Evolutionary conservation across 2,888 invertebrate species (phyloP).

Genomic region (Troides helena): DNA sequence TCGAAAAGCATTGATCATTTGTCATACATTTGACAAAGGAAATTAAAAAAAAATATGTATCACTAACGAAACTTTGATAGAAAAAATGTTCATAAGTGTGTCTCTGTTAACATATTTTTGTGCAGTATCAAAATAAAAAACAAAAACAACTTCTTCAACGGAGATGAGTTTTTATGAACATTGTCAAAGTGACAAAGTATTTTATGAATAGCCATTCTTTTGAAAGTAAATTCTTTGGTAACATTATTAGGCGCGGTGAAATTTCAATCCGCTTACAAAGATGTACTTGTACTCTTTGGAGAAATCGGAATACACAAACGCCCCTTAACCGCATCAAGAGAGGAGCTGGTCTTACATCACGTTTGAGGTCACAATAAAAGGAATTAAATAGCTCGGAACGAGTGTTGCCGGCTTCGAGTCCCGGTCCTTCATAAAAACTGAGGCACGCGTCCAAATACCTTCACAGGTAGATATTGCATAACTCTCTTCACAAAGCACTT

Average conservation of each 20-base stretch:
- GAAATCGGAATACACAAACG: constrained; percentile 7
- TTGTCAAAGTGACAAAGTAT: constrained; percentile 17
- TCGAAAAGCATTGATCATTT: neutral
- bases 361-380: constrained; percentile 44
- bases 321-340: constrained; percentile 31
- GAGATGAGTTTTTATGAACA: constrained; percentile 10
- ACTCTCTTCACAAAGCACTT: constrained; percentile 5
- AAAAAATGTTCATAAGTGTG: neutral
- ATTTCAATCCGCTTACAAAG: constrained; percentile 14
- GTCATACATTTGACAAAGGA: neutral
- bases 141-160: constrained; percentile 1
- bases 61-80: neutral
- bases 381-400: constrained; percentile 56
- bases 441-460: constrained; percentile 33
- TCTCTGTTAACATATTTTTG: neutral
- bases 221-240: constrained; percentile 11
- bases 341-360: constrained; percentile 34
- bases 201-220: constrained; percentile 16
- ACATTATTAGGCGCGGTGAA: constrained; percentile 12
- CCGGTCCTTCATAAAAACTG: constrained; percentile 28
- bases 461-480: constrained; percentile 32
- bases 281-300: constrained; percentile 6
- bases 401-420: constrained; percentile 32
- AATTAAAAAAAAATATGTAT: neutral
- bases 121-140: neutral